Conservation (phyloP, 2,797 vertebrate genomes). For the Apogon hyalosoma region DNA sequence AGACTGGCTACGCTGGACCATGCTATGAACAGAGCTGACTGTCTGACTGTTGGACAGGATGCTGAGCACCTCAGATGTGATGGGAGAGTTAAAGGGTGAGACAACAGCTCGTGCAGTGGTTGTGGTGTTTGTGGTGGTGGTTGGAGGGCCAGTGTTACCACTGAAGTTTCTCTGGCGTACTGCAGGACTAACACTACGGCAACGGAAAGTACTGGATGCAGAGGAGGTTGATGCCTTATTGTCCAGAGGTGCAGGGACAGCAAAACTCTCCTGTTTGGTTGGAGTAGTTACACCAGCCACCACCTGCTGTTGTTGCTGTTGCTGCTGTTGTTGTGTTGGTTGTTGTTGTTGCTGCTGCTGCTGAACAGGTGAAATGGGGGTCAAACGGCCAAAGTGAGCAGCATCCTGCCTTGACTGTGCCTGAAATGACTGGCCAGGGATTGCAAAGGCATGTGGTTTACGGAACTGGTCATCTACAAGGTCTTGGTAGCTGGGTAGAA, state of each 20-base stretch:
- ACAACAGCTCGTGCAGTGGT: constrained; percentile 87
- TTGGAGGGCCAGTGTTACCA: constrained; percentile 88
- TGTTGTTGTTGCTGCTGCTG: constrained; percentile 62
- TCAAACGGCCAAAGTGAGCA: constrained; percentile 90
- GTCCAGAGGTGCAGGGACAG: constrained; percentile 96
- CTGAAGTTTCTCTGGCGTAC: constrained; percentile 97
- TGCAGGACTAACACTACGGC: constrained; percentile 96
- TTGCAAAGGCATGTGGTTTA: constrained; percentile 97
- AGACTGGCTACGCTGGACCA: constrained; percentile 96
- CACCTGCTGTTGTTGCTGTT: constrained; percentile 41
- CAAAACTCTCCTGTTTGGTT: constrained; percentile 96
- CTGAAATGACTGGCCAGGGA: constrained; percentile 95
- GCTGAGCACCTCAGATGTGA: constrained; percentile 91
- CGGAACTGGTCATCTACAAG: constrained; percentile 97
- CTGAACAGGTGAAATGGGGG: constrained; percentile 92
- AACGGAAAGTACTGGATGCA: constrained; percentile 89
- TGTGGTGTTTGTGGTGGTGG: constrained; percentile 83
- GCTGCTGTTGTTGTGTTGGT: constrained; percentile 77
- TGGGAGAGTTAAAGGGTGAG: constrained; percentile 91
- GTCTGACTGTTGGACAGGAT: constrained; percentile 89
- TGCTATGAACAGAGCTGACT: constrained; percentile 89
- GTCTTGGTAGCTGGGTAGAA: constrained; percentile 97
- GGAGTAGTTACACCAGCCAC: constrained; percentile 76
- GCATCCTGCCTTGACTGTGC: constrained; percentile 90
- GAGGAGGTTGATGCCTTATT: constrained; percentile 88